A percentile compares a stretch with the other conserved stretches of the same genome.
Evolutionary conservation across 2,797 vertebrate genomes (phyloP).

Genomic region (Acipenser ruthenus): DNA sequence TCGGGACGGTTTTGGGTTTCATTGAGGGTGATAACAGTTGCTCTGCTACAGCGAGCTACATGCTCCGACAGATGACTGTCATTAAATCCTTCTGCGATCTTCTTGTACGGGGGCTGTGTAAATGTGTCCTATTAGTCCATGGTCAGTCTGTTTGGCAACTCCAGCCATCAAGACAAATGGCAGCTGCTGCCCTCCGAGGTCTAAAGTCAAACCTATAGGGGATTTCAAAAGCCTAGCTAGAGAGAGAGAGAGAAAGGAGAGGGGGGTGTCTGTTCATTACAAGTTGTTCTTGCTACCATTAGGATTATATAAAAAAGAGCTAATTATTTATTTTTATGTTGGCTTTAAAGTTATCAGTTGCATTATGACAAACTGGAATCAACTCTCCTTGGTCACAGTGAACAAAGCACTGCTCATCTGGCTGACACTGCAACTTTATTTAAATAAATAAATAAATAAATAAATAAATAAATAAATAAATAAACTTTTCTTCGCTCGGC

Average conservation of each 20-base stretch:
- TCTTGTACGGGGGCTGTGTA: slow-evolving; percentile 41
- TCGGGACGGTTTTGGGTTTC: no score
- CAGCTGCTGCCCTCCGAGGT: slow-evolving; percentile 61
- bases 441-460: no score
- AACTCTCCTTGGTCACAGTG: no score
- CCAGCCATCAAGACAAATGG: slow-evolving; percentile 59
- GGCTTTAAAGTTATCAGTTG: slow-evolving; percentile 43
- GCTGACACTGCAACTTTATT: no score
- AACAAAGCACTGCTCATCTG: no score
- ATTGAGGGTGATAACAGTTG: slow-evolving; percentile 49
- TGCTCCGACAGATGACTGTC: slow-evolving; percentile 58
- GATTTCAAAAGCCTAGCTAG: slow-evolving; percentile 49
- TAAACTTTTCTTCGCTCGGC: no score
- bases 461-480: no score
- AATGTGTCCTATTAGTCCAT: slow-evolving; percentile 63
- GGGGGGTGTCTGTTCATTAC: slow-evolving; percentile 51
- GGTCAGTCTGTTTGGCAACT: slow-evolving; percentile 58
- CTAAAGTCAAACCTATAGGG: slow-evolving; percentile 65
- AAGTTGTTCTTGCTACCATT: slow-evolving; percentile 51
- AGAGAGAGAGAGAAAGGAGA: slow-evolving; percentile 54
- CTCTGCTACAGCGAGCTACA: slow-evolving; percentile 46
- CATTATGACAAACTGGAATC: slow-evolving; percentile 11
- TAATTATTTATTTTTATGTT: slow-evolving; percentile 60
- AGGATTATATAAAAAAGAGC: slow-evolving; percentile 52
- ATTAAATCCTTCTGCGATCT: slow-evolving; percentile 49